A percentile compares a stretch with the other conserved stretches of the same genome.
Conservation (phyloP, 2,797 vertebrate species). For the Euthynnus affinis region DNA sequence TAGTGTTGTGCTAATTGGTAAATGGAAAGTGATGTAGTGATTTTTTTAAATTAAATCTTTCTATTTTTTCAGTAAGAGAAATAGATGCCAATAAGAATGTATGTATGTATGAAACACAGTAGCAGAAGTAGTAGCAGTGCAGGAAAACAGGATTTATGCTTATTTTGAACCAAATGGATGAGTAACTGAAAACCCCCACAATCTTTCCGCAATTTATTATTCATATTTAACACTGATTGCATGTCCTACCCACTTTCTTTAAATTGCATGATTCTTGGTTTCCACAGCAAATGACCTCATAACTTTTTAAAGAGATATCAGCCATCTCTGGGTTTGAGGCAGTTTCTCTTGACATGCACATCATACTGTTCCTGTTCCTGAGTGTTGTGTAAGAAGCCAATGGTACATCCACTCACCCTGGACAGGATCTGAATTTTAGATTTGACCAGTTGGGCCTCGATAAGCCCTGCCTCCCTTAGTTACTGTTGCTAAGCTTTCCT, state of each 20-base stretch:
- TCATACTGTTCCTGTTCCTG: slow-evolving; percentile 3
- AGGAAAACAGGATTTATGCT: slow-evolving; percentile 31
- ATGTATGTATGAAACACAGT: slow-evolving; percentile 9
- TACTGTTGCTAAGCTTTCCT: too few relatives aligned
- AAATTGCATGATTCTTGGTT: slow-evolving; percentile 53
- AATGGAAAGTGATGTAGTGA: not conserved
- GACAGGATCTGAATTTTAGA: too few relatives aligned
- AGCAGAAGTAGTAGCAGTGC: slow-evolving; percentile 5
- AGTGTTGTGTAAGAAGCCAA: slow-evolving; percentile 4
- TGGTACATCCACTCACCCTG: too few relatives aligned
- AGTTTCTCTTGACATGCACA: slow-evolving; percentile 14
- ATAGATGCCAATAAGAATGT: not conserved
- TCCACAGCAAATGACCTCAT: slow-evolving; percentile 57
- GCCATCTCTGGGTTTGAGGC: slow-evolving; percentile 17
- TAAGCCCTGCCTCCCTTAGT: too few relatives aligned
- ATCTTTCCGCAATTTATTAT: slow-evolving; percentile 58
- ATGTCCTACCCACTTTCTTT: slow-evolving; percentile 43
- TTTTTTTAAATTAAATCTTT: not conserved
- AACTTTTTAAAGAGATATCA: slow-evolving; percentile 53
- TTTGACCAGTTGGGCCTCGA: too few relatives aligned
- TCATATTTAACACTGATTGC: slow-evolving; percentile 48
- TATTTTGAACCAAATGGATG: slow-evolving; percentile 13
- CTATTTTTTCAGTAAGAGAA: not conserved
- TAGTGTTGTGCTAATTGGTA: not conserved
- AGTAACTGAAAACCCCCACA: slow-evolving; percentile 32